phyloP scores from a whole-genome alignment of 2,888 invertebrate genomes.

The Nephrotoma appendiculata region DNA sequence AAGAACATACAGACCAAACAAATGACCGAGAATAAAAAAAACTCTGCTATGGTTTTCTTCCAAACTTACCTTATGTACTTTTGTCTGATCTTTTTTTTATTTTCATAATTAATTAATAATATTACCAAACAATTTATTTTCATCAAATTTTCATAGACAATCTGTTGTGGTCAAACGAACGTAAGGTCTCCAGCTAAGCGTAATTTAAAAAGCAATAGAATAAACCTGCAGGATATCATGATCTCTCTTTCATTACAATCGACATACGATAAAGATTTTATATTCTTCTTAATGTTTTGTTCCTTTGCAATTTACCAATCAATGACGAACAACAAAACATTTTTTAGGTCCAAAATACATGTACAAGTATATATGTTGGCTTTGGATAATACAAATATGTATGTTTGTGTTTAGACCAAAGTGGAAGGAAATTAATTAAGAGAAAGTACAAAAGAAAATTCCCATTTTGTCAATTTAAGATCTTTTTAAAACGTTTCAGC shows the following conservation, averaged over 20 bases:
- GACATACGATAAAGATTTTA: not conserved
- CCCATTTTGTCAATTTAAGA: not conserved
- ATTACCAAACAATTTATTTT: slow-evolving; percentile 2
- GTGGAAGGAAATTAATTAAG: not conserved
- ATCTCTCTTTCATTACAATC: slow-evolving; percentile 2
- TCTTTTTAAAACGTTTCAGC: not conserved
- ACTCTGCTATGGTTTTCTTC: not conserved
- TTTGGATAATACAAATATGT: not conserved
- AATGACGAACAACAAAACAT: not conserved
- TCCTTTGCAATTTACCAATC: not conserved
- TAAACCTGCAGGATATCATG: slow-evolving; percentile 1
- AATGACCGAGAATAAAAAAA: not conserved
- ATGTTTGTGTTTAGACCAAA: not conserved
- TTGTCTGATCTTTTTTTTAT: not conserved
- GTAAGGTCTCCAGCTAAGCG: slow-evolving; percentile 1
- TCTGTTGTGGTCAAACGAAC: slow-evolving; percentile 2
- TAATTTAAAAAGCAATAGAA: slow-evolving; percentile 4
- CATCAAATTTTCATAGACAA: slow-evolving; percentile 3
- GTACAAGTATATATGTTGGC: too few species aligned
- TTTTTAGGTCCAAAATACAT: not conserved
- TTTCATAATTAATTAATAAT: slow-evolving; percentile 4
- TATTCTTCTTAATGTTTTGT: not conserved
- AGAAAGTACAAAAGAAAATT: not conserved
- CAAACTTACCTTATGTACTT: not conserved
- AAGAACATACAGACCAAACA: not conserved